Conservation (phyloP, 2,888 invertebrate species). For the Vanessa cardui region DNA sequence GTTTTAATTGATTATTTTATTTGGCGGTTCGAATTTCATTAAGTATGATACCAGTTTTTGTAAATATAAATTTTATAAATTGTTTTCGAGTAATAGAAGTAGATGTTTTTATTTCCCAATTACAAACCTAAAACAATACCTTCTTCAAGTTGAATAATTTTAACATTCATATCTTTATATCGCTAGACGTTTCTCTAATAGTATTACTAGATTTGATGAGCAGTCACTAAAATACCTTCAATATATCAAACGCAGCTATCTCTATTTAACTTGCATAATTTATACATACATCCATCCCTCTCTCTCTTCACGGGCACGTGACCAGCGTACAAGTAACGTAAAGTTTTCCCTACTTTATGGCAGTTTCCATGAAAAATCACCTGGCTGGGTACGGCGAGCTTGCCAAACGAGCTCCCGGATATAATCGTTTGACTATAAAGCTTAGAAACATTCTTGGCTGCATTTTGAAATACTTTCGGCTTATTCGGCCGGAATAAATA, state of each 20-base stretch:
- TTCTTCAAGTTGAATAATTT: too few species aligned
- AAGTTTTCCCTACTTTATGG: slow-evolving; percentile 67
- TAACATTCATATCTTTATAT: background rate
- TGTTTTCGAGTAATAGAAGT: too few species aligned
- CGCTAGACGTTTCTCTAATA: background rate
- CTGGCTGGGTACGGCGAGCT: slow-evolving; percentile 54
- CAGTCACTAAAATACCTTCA: slow-evolving; percentile 29
- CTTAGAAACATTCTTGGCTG: slow-evolving; percentile 27
- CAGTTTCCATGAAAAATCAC: slow-evolving; percentile 73
- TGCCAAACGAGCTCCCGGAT: slow-evolving; percentile 58
- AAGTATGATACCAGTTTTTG: too few species aligned
- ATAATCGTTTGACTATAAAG: slow-evolving; percentile 37
- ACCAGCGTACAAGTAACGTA: slow-evolving; percentile 61
- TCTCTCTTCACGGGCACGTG: slow-evolving; percentile 61
- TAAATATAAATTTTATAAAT: too few species aligned
- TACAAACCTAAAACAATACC: background rate
- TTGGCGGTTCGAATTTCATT: too few species aligned
- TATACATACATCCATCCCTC: slow-evolving; percentile 35
- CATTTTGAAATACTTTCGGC: slow-evolving; percentile 12
- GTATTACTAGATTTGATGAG: slow-evolving; percentile 14
- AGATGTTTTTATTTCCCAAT: too few species aligned
- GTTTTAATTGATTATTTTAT: too few species aligned
- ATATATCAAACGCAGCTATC: slow-evolving; percentile 31
- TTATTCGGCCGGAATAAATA: slow-evolving; percentile 7
- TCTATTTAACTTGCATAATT: slow-evolving; percentile 23